Conservation (phyloP, 2,113 vertebrate species). For the Sarotherodon lohbergeri region DNA sequence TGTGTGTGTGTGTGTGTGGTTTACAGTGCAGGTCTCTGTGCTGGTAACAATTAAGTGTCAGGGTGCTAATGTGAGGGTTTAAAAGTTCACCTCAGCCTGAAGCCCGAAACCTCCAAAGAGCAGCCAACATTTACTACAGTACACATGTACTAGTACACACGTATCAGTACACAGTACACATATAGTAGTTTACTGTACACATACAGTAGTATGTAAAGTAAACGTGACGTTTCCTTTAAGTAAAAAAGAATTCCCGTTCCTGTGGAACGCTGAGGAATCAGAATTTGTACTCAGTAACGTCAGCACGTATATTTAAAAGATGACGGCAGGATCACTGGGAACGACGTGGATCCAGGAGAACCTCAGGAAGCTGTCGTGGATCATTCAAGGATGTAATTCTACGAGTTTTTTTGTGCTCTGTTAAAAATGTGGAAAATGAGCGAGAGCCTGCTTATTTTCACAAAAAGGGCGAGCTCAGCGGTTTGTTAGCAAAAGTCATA, state of each 20-base stretch:
- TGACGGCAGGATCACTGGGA: background rate
- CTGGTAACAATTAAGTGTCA: slow-evolving; percentile 63
- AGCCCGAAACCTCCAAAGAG: background rate
- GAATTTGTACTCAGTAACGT: background rate
- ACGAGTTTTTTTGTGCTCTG: background rate
- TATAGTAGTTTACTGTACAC: background rate
- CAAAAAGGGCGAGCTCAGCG: background rate
- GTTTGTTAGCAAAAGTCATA: background rate
- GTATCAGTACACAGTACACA: background rate
- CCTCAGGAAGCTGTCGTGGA: background rate
- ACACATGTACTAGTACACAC: background rate
- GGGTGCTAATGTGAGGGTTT: slow-evolving; percentile 50
- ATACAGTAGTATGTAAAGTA: background rate
- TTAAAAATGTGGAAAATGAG: background rate
- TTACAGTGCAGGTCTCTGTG: slow-evolving; percentile 35
- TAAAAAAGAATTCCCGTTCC: background rate
- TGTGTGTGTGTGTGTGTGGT: background rate
- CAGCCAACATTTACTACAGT: background rate
- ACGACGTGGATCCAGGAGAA: background rate
- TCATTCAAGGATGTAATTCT: background rate
- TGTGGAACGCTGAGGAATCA: background rate
- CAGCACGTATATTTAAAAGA: background rate
- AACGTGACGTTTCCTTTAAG: background rate
- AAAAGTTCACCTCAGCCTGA: slow-evolving; percentile 43
- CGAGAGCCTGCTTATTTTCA: background rate